Evolutionary conservation across 2,797 vertebrate genomes (phyloP), one percentile per base, ranked within the genome.

Genomic region (Ciconia nigra): DNA sequence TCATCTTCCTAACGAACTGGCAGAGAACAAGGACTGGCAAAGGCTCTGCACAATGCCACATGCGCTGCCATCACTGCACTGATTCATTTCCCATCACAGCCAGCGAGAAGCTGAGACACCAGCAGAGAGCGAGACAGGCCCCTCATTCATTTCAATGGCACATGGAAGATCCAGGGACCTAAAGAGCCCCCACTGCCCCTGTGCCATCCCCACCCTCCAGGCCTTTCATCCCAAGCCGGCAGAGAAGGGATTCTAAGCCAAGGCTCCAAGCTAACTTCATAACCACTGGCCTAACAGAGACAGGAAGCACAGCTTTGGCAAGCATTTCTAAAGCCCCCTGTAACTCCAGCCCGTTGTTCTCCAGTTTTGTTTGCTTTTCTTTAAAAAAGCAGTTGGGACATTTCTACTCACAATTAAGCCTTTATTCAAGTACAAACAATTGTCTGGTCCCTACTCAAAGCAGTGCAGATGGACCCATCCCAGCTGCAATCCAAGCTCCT

Each of bases 381-480:
- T 80, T n/a, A 81, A 65, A 69, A 78, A 73, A 55, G 74, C 94
- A 83, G 67, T 94, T 83, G 89, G 92, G 94, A 89, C 82, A 87
- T 67, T 80, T 79, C 9, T 2, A 96, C 67, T 87, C 58, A 97
- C 83, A 97, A 97, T 91, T 80, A 73, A 92, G 84, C 78, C 61
- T 96, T 97, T 95, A 96, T 95, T 96, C 90, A 92, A 94, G 49
- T 24, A 49, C 78, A 87, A 91, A 97, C 95, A 97, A 94, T 94
- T 89, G 92, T 63, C 84, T 93, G 84, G 89, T 89, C 15, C 87
- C 70, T 92, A 67, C 93, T 86, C 96, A 96, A 96, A 71, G 70
- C 55, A 5, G 28, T 2, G 41, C 96, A 92, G 74, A 93, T n/a
- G 59, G 90, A 80, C 25, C 37, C 71, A 82, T 84, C 81, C 46